Evolutionary conservation across 2,797 vertebrate species (phyloP), one percentile per base, ranked within the genome.

Genomic region (Garrulus glandarius): DNA sequence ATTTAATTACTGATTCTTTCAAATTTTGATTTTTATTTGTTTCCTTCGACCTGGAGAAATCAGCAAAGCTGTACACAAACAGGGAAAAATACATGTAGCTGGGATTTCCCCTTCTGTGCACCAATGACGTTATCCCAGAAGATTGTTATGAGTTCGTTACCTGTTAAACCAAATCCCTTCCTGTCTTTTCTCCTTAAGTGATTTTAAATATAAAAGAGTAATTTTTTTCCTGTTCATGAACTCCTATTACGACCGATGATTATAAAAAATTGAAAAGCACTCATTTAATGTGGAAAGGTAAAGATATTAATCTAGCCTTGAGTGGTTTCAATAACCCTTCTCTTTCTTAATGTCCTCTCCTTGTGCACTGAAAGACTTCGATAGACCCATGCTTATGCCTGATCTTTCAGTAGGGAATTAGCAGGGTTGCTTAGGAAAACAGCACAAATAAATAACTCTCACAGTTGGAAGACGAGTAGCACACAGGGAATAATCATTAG

Each of bases 281-380:
- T 84, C 15, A 3, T 91, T 95, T 87, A 83, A 50, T 81, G 47
- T 55, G 47, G 63, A 86, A 92, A 92, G 50, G 67, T 79, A 59
- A 92, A 84, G 55, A 47, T 79, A 92, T 43, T 85, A 93, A 86
- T 86, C 56, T 82, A 74, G 50, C 24, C 47, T 88, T 88, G 70
- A 95, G 91, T 94, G 77, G 82, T 88, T 92, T 96, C 89, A 93
- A 90, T 63, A 86, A 46, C 17, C 41, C 36, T 90, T 92, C 81
- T 88, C 82, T 78, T 88, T 70, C 85, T 79, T 93, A 84, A 86
- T 86, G 55, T 72, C 44, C n/a, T 88, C 36, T 77, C n/a, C 59
- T 82, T 75, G 36, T 72, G 83, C 55, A 49, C 29, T 24, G 76
- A 67, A 82, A 86, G 82, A 39, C 32, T 92, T 90, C 0, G 0